Base-by-base conservation (phyloP, 1,140 invertebrate species). In the Eufriesea mexicana region DNA sequence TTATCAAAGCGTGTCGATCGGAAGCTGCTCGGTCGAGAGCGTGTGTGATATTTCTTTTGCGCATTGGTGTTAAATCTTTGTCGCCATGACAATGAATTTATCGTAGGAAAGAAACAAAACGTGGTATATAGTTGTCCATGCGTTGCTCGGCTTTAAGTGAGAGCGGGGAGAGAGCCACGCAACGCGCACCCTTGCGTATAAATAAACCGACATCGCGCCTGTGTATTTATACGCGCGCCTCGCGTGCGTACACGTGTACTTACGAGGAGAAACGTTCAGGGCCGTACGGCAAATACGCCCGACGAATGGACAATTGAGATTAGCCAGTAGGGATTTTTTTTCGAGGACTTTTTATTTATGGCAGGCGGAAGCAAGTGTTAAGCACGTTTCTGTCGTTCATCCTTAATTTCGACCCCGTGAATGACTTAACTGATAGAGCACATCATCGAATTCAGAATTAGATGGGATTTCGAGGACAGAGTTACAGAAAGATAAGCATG, bases 221-320 rank as follows among this genome's bases (percentile, higher is more conserved):
- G 78, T 57, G 55, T 84, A 84, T 84, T 81, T 84, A 84, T 84
- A 84, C 77, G 78, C 78, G 75, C 79, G 79, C 51, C 54, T 87
- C 79, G 72, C 79, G 84, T 64, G 49, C 74, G 64, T 73, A 83
- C 79, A 86, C 79, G 79, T 87, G 70, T 77, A 86, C 81, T 68
- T 59, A 18, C 70, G 84, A 71, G 78, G 79, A 86, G 67, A 81
- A 86, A 82, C 79, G 54, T 25, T 86, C 84, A 85, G 85, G 79
- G 73, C 84, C 84, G 73, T 85, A 81, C n/a, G 54, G 42, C 51
- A 35, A 57, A 64, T 59, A 86, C 67, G 73, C 73, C 54, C 45
- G 67, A 42, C 57, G 84, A 82, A 85, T 86, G 59, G 23, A 54
- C 79, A 72, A 66, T 75, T n/a, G 55, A 25, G 16, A 47, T 6